Evolutionary conservation across 2,888 invertebrate species (phyloP).

Genomic region (Sympetrum striolatum): DNA sequence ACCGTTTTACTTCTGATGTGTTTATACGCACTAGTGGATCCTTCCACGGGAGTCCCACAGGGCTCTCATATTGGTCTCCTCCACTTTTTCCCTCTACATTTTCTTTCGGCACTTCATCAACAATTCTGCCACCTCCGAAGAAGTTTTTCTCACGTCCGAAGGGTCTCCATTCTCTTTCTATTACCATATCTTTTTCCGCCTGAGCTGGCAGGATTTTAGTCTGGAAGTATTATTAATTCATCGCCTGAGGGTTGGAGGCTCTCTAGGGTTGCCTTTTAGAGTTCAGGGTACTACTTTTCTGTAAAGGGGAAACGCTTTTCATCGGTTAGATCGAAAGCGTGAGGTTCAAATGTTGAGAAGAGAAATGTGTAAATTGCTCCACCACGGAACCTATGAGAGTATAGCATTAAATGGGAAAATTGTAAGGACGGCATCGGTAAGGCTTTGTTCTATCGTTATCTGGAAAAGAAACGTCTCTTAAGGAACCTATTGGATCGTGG

Average conservation of each 20-base stretch:
- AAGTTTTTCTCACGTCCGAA: not conserved
- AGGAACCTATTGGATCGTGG: not conserved
- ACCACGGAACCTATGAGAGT: not conserved
- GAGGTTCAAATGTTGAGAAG: not conserved
- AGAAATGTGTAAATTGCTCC: not conserved
- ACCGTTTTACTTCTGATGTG: not conserved
- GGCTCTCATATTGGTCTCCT: not conserved
- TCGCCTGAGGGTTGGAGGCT: not conserved
- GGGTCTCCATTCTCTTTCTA: not conserved
- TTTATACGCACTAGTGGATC: not conserved
- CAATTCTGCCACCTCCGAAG: conserved; percentile 8
- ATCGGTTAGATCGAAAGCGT: not conserved
- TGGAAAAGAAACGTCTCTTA: not conserved
- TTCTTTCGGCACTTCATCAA: not conserved
- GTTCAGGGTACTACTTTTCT: not conserved
- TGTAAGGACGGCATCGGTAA: not conserved
- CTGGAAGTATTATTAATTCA: not conserved
- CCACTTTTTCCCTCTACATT: not conserved
- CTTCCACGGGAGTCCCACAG: not conserved
- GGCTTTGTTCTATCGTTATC: not conserved
- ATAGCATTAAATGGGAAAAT: not conserved
- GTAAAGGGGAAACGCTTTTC: not conserved
- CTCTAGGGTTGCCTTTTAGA: not conserved
- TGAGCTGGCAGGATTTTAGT: not conserved
- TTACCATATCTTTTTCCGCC: conserved; percentile 20